Evolutionary conservation across 2,113 vertebrate genomes (phyloP), one percentile per base, ranked within the genome.

Genomic region (Thalassarche chlororhynchos): DNA sequence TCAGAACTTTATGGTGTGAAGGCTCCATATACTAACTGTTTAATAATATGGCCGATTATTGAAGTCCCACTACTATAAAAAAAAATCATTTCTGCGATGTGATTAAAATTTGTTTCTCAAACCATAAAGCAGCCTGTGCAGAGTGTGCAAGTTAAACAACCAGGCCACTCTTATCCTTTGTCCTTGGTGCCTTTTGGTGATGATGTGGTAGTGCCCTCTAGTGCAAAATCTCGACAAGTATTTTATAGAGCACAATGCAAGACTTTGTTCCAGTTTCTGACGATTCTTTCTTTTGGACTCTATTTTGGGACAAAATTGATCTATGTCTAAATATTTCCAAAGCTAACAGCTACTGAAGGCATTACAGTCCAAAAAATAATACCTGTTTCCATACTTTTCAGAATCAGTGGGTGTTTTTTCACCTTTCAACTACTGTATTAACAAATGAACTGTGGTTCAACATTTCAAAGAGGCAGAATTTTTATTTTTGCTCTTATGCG

Each of bases 161-260:
- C 93, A 95, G 96, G 96, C 89, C 94, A 25, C 89, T 80, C 29
- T 62, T 36, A 93, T 96, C 95, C 98, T 98, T 98, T 98, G 98
- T 98, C 97, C 98, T 69, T n/a, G 42, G 65, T 49, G 94, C 69
- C 90, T 95, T 60, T 94, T 91, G 98, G 98, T 78, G 97, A 97
- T 98, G 99, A 98, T 99, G 99, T 99, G 99, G 98, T 96, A 99
- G 98, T 99, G 99, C 99, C 99, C 99, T 99, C 99, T 99, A 98
- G 99, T 99, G 99, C 98, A 96, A 95, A 89, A 97, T 97, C 93
- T 65, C 66, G n/a, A 97, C 96, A 94, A 95, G 29, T 84, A 51
- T 94, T 90, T 42, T 36, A 0, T 0, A 19, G 25, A 89, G 29
- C 70, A 81, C 93, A 83, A 79, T 69, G 66, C 95, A 4, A 49